A percentile compares a stretch with the other conserved stretches of the same genome.
These are phyloP conservation scores for Pseudomyrmex gracilis DNA, from an alignment of 1,140 invertebrate species.

Conservation along the genomic window DNA sequence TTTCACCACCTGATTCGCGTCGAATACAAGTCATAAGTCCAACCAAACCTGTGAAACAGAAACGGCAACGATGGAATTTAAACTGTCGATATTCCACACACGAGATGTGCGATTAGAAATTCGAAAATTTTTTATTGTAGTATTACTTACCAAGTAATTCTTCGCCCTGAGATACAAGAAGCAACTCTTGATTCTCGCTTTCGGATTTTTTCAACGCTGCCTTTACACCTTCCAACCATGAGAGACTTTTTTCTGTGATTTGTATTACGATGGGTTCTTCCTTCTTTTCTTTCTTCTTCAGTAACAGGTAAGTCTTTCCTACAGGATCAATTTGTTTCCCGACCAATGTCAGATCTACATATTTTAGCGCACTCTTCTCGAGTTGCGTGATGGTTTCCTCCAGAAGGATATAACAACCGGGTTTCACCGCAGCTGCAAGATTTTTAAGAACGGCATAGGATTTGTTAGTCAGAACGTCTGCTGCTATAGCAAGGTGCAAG, in stretches of 20 bases:
- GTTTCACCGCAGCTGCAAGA: constrained; percentile 88
- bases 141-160: constrained; percentile 83
- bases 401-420: constrained; percentile 91
- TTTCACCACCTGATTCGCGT: constrained; percentile 92
- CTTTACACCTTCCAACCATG: constrained; percentile 94
- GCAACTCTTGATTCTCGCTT: constrained; percentile 87
- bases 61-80: constrained; percentile 4
- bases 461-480: constrained; percentile 86
- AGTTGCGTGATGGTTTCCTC: constrained; percentile 89
- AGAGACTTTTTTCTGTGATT: constrained; percentile 89
- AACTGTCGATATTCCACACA: not conserved
- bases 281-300: constrained; percentile 86
- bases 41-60: constrained; percentile 88
- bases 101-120: not conserved
- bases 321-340: constrained; percentile 86
- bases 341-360: constrained; percentile 85
- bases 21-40: constrained; percentile 96
- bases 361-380: constrained; percentile 67
- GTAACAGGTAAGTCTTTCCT: constrained; percentile 86
- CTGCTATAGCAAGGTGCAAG: constrained; percentile 88
- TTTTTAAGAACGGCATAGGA: constrained; percentile 84
- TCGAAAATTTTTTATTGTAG: constrained; percentile 5
- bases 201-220: constrained; percentile 88
- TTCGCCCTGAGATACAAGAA: constrained; percentile 90
- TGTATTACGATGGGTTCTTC: constrained; percentile 85